Evolutionary conservation across 2,113 vertebrate genomes (phyloP).

Genomic region (Leptobrachium ailaonicum): DNA sequence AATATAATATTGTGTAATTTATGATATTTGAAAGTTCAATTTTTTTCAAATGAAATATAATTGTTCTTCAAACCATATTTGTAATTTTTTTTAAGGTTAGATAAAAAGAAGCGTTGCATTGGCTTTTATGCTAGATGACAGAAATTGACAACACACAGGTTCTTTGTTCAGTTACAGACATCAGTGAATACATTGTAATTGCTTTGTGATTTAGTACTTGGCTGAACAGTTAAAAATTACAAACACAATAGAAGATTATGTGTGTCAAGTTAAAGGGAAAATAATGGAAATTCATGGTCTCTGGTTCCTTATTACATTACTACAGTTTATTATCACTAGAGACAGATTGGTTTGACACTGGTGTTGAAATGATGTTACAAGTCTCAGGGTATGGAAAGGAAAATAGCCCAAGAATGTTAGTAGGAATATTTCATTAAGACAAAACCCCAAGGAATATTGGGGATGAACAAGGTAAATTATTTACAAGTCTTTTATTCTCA

Average conservation of each 20-base stretch:
- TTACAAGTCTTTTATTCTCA: background rate
- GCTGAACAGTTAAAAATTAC: background rate
- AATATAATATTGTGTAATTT: too few species aligned
- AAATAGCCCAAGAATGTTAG: background rate
- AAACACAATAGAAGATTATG: background rate
- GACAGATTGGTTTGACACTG: background rate
- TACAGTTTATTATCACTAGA: background rate
- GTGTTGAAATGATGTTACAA: background rate
- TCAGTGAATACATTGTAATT: background rate
- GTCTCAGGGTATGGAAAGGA: background rate
- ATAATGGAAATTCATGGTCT: background rate
- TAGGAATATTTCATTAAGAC: background rate
- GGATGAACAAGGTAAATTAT: background rate
- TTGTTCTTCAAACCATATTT: too few species aligned
- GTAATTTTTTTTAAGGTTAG: too few species aligned
- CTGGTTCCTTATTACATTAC: background rate
- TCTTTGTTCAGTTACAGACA: background rate
- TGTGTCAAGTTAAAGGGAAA: background rate
- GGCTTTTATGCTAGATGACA: too few species aligned
- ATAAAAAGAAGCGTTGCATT: too few species aligned
- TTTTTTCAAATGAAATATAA: too few species aligned
- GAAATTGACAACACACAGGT: background rate
- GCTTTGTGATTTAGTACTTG: background rate
- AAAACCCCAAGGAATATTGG: background rate
- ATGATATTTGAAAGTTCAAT: too few species aligned